Percentiles rank a stretch among this genome's conserved stretches.
These are phyloP conservation scores for Stramonita haemastoma DNA, from an alignment of 2,888 invertebrate species.

Conservation along the genomic window DNA sequence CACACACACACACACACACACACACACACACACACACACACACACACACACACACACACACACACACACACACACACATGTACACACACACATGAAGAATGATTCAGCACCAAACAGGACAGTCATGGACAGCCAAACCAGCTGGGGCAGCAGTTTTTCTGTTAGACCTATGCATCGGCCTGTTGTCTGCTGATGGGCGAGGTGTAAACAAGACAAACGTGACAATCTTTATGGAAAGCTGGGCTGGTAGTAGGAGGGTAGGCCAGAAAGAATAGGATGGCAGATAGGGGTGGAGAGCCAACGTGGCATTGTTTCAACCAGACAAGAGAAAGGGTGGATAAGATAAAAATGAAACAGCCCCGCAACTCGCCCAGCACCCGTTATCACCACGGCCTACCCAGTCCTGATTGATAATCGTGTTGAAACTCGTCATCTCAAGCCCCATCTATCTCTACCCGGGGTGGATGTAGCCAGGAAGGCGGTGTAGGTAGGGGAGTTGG, in stretches of 20 bases:
- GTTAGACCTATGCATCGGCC: too few relatives aligned
- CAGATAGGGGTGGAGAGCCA: not conserved
- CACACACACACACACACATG: not conserved
- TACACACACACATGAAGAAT: not conserved
- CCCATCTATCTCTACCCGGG: slow-evolving; percentile 24
- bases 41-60: not conserved
- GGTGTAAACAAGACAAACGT: too few relatives aligned
- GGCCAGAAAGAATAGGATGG: not conserved
- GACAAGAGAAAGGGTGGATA: not conserved
- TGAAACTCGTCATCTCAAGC: not conserved
- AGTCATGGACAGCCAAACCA: too few relatives aligned
- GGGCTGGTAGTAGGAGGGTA: too few relatives aligned
- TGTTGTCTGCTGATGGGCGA: too few relatives aligned
- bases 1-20: not conserved
- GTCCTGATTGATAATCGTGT: not conserved
- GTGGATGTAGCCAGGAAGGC: slow-evolving; percentile 12
- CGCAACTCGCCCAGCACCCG: not conserved
- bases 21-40: not conserved
- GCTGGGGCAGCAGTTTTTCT: too few relatives aligned
- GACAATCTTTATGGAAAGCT: too few relatives aligned
- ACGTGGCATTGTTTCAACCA: slow-evolving; percentile 11
- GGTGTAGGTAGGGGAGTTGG: not conserved
- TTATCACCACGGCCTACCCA: not conserved
- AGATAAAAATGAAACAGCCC: not conserved
- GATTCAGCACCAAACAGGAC: too few relatives aligned